These are phyloP conservation scores for Lethocerus indicus DNA, from an alignment of 1,140 invertebrate species.

Conservation along the genomic window DNA sequence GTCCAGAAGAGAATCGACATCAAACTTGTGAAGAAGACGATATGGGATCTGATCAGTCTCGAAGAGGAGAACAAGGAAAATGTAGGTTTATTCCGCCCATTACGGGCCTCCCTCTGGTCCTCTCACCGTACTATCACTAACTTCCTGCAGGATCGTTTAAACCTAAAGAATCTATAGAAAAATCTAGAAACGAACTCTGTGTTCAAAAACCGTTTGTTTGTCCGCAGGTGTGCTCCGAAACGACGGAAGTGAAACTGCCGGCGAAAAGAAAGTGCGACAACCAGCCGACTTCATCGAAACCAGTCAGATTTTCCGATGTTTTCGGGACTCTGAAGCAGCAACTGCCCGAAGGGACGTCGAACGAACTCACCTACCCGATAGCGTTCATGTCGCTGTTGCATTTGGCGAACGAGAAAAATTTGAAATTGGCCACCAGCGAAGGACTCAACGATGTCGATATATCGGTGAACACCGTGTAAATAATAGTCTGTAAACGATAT, in stretches of 20 bases:
- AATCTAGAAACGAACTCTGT: too few species aligned
- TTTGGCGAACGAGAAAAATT: constrained; percentile 54
- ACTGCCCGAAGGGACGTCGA: constrained; percentile 41
- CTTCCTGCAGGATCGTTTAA: too few species aligned
- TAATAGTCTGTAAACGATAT: too few species aligned
- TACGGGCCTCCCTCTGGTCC: too few species aligned
- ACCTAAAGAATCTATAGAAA: too few species aligned
- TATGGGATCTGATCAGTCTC: too few species aligned
- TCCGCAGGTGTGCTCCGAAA: too few species aligned
- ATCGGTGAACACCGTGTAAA: too few species aligned
- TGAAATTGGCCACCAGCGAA: background rate
- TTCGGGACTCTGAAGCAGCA: background rate
- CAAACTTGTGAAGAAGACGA: constrained; percentile 9
- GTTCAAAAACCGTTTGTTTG: too few species aligned
- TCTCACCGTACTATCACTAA: too few species aligned
- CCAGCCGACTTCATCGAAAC: background rate
- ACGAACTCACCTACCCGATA: constrained; percentile 52
- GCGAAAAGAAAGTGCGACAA: background rate
- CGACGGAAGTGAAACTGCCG: background rate
- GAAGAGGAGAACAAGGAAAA: too few species aligned
- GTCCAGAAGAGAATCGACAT: constrained; percentile 10
- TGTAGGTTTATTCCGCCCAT: too few species aligned
- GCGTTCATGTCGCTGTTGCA: constrained; percentile 61
- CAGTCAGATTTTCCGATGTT: constrained; percentile 2
- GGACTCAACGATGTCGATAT: constrained; percentile 4